Percentiles rank a stretch among this genome's conserved stretches.
phyloP scores from a whole-genome alignment of 2,113 vertebrate genomes.

The Mandrillus leucophaeus region DNA sequence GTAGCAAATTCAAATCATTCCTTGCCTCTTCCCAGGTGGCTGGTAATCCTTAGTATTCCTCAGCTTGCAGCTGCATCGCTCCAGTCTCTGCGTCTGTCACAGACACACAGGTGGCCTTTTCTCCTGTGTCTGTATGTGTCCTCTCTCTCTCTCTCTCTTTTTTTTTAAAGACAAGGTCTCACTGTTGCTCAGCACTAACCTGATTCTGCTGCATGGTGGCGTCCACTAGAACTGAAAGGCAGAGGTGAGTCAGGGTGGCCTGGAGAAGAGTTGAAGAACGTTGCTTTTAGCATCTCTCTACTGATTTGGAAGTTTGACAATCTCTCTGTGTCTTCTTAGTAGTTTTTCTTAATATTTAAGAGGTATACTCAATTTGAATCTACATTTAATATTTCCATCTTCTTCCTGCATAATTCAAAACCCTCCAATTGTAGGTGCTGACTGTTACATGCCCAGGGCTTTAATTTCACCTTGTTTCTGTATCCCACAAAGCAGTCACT shows the following conservation, averaged over 20 bases:
- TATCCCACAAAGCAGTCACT: not conserved
- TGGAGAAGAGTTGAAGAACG: not conserved
- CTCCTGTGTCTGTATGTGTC: too few relatives aligned
- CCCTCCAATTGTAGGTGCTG: not conserved
- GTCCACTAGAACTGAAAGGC: rapidly evolving
- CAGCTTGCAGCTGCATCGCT: too few relatives aligned
- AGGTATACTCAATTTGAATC: not conserved
- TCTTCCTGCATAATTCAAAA: not conserved
- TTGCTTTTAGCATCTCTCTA: not conserved
- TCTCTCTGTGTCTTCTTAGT: not conserved
- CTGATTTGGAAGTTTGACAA: not conserved
- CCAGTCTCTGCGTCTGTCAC: too few relatives aligned
- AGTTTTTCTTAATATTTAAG: not conserved
- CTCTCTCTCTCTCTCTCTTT: too few relatives aligned
- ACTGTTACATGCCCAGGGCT: not conserved
- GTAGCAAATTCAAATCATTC: too few relatives aligned
- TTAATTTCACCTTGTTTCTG: not conserved
- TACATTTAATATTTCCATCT: not conserved
- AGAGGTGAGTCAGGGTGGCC: rapidly evolving
- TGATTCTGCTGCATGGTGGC: not conserved
- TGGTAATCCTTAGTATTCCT: too few relatives aligned
- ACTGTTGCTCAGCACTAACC: not conserved
- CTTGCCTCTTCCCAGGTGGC: too few relatives aligned
- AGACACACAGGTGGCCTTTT: too few relatives aligned
- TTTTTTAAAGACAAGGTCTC: not conserved